Evolutionary conservation across 1,140 invertebrate genomes (phyloP).

Genomic region (Drosophila murphyi): DNA sequence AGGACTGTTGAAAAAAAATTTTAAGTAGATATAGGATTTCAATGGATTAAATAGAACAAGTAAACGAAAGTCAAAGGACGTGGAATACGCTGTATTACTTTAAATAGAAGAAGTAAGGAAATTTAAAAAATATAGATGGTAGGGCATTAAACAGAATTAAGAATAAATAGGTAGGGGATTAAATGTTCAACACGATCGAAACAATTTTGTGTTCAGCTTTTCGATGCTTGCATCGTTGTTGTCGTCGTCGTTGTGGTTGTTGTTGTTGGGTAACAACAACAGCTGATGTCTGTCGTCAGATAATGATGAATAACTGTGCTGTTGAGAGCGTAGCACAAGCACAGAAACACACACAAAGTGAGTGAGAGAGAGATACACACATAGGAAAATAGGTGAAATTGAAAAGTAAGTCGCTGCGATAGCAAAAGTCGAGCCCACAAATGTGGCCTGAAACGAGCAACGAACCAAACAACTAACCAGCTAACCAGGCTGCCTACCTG

Average conservation of each 20-base stretch:
- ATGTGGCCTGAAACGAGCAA: constrained; percentile 6
- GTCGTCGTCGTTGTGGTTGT: constrained; percentile 5
- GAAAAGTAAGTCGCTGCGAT: constrained; percentile 42
- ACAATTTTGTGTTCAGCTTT: constrained; percentile 47
- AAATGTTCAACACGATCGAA: background rate
- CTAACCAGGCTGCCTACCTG: constrained; percentile 7
- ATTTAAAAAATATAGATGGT: too few species aligned
- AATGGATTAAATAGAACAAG: too few species aligned
- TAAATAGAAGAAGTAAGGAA: too few species aligned
- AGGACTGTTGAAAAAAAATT: too few species aligned
- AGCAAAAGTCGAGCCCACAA: constrained; percentile 17
- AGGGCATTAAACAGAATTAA: too few species aligned
- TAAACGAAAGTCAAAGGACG: too few species aligned
- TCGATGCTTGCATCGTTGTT: constrained; percentile 42
- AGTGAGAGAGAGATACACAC: background rate
- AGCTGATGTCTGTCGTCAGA: constrained; percentile 58
- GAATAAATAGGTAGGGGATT: constrained; percentile 3
- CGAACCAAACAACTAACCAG: background rate
- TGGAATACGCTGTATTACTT: too few species aligned
- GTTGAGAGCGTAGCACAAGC: constrained; percentile 33
- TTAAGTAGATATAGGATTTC: too few species aligned
- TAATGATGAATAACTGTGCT: constrained; percentile 58
- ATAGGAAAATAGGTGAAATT: constrained; percentile 49
- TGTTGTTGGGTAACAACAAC: constrained; percentile 52
- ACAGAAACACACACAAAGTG: constrained; percentile 7